Evolutionary conservation across 2,888 invertebrate species (phyloP).

Genomic region (Dermolepida albohirtum): DNA sequence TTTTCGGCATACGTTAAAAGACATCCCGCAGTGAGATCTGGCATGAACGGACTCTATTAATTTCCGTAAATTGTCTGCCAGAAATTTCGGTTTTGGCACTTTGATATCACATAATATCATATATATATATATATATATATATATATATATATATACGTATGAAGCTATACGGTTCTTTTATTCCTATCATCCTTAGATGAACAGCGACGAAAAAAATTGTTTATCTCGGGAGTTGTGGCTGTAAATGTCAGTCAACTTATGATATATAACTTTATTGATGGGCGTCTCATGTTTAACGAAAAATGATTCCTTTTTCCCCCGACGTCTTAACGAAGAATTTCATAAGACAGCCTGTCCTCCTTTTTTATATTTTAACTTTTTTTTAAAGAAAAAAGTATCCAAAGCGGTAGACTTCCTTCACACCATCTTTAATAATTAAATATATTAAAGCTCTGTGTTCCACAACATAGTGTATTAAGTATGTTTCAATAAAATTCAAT

Average conservation of each 20-base stretch:
- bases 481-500: no score
- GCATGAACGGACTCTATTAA: constrained; percentile 45
- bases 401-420: no score
- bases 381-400: no score
- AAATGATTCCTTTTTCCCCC: constrained; percentile 42
- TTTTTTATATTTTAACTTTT: neutral
- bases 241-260: constrained; percentile 52
- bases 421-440: no score
- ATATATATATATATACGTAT: constrained; percentile 5
- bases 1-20: neutral
- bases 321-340: neutral
- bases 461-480: no score
- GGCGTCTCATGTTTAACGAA: constrained; percentile 46
- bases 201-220: constrained; percentile 48
- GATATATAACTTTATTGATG: constrained; percentile 55
- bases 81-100: constrained; percentile 34
- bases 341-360: constrained; percentile 5
- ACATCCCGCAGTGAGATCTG: constrained; percentile 41
- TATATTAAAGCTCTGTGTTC: no score
- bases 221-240: constrained; percentile 48
- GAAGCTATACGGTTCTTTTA: constrained; percentile 8
- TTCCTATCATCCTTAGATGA: neutral
- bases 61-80: constrained; percentile 44
- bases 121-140: neutral
- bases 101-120: constrained; percentile 15